phyloP scores from a whole-genome alignment of 2,888 invertebrate species.

The Willowsia nigromaculata region DNA sequence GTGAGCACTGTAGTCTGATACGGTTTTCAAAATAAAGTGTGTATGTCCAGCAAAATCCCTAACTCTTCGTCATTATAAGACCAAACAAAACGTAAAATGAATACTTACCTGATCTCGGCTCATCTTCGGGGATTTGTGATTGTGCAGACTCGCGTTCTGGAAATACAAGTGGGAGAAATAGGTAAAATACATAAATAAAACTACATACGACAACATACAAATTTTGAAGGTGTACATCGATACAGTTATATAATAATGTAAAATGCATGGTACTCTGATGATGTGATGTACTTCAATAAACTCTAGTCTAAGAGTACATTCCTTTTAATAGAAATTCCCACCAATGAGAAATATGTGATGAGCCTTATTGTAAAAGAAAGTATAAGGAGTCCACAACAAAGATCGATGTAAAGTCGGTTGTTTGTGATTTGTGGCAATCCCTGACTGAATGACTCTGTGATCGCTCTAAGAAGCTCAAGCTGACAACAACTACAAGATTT shows the following conservation, averaged over 20 bases:
- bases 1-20: conserved; percentile 27
- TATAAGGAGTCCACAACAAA: not conserved
- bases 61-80: not conserved
- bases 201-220: not conserved
- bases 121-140: conserved; percentile 75
- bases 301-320: conserved; percentile 18
- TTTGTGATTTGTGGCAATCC: conserved; percentile 18
- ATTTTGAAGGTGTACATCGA: conserved; percentile 3
- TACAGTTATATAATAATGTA: not conserved
- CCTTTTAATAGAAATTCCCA: not conserved
- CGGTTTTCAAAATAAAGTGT: not conserved
- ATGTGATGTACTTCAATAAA: conserved; percentile 15
- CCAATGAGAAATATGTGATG: conserved; percentile 1
- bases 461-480: conserved; percentile 79
- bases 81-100: conserved; percentile 1
- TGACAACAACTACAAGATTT: conserved; percentile 65
- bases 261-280: too few species aligned
- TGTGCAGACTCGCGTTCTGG: conserved; percentile 76
- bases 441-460: conserved; percentile 69
- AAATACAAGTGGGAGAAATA: conserved; percentile 70
- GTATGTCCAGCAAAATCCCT: not conserved
- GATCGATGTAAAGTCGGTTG: not conserved
- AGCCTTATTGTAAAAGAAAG: not conserved
- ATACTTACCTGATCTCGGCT: conserved; percentile 75
- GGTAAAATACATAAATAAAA: conserved; percentile 29